Conservation (phyloP, 2,797 vertebrate genomes). For the Limosa lapponica region DNA sequence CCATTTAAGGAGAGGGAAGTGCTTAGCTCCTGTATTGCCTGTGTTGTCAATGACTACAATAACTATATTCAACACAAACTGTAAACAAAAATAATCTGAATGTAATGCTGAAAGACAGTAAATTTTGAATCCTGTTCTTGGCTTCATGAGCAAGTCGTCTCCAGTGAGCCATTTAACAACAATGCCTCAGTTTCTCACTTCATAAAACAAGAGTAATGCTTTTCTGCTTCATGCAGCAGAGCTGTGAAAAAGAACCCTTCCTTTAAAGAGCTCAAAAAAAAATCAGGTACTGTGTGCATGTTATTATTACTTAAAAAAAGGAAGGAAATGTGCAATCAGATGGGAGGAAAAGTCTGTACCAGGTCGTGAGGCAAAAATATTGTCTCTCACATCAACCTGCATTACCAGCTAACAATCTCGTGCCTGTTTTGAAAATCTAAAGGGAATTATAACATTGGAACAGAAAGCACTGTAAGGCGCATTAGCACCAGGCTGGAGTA, state of each 20-base stretch:
- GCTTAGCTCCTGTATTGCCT: background rate
- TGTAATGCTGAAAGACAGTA: background rate
- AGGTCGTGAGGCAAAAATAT: background rate
- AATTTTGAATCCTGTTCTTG: background rate
- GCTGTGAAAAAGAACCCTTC: background rate
- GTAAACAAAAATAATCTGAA: constrained; percentile 8
- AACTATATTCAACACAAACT: background rate
- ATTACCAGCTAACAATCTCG: background rate
- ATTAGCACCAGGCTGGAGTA: background rate
- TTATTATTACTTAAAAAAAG: background rate
- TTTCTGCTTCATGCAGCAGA: background rate
- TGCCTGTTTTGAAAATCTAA: background rate
- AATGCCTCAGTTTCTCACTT: constrained; percentile 1
- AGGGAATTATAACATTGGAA: background rate
- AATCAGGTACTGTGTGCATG: background rate
- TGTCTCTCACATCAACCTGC: background rate
- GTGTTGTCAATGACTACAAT: background rate
- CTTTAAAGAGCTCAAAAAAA: background rate
- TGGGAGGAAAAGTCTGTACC: background rate
- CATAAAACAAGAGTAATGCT: background rate
- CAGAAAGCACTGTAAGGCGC: background rate
- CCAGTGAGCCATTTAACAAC: background rate
- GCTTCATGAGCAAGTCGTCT: background rate
- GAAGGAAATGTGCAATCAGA: constrained; percentile 42
- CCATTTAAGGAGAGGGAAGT: background rate